Conservation (phyloP, 2,888 invertebrate species). For the Autographa gamma region DNA sequence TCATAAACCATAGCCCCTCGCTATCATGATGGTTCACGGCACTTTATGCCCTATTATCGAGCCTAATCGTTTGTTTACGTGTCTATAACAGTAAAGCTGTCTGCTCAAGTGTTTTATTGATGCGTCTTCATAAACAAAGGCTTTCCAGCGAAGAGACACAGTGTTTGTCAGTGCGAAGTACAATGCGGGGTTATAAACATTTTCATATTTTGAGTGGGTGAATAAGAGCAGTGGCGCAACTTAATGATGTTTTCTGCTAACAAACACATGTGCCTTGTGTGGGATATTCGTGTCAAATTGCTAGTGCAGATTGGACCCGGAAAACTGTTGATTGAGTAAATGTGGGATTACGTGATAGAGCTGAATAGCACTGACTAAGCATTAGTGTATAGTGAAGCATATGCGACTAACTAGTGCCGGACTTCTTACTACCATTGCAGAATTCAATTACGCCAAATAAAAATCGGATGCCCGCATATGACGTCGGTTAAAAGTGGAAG, state of each 20-base stretch:
- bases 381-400: not conserved
- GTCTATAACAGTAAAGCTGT: slow-evolving; percentile 69
- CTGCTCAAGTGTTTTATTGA: slow-evolving; percentile 70
- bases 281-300: not conserved
- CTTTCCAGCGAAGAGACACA: slow-evolving; percentile 51
- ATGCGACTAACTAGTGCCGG: too few relatives aligned
- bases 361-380: too few relatives aligned
- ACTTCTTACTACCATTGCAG: too few relatives aligned
- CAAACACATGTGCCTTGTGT: not conserved
- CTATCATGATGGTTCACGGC: slow-evolving; percentile 54
- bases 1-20: slow-evolving; percentile 45
- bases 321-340: not conserved
- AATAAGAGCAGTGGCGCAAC: not conserved
- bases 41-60: slow-evolving; percentile 64
- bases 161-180: slow-evolving; percentile 35
- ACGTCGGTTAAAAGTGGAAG: not conserved
- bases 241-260: not conserved
- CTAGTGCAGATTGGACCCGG: not conserved
- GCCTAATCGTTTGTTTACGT: slow-evolving; percentile 74
- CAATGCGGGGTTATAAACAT: slow-evolving; percentile 34
- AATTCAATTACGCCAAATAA: too few relatives aligned
- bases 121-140: slow-evolving; percentile 56
- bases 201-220: slow-evolving; percentile 8
- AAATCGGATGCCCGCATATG: not conserved
- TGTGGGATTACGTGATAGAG: not conserved